A percentile compares a stretch with the other conserved stretches of the same genome.
Evolutionary conservation across 1,140 invertebrate genomes (phyloP).

Genomic region (Heliconius hermathena): DNA sequence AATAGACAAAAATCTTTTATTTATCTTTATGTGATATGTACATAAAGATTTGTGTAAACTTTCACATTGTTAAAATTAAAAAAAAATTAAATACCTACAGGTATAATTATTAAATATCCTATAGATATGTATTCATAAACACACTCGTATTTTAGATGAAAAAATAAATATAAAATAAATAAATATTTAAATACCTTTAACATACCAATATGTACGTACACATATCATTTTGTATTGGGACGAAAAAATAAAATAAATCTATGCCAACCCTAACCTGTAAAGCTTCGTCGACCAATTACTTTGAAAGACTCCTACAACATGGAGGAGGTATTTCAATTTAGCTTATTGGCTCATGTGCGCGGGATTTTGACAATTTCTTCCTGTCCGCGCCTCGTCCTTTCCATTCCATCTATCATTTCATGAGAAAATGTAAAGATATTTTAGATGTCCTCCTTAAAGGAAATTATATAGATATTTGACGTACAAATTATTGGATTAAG

Average conservation of each 20-base stretch:
- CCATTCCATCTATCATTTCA: slow-evolving; percentile 60
- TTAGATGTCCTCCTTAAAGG: slow-evolving; percentile 7
- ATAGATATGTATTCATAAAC: too few relatives aligned
- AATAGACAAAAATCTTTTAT: too few relatives aligned
- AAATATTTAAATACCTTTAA: background rate
- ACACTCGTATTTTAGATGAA: too few relatives aligned
- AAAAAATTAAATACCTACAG: too few relatives aligned
- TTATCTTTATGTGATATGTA: too few relatives aligned
- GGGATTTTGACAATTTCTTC: slow-evolving; percentile 74
- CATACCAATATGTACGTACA: background rate
- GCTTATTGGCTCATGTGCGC: slow-evolving; percentile 75
- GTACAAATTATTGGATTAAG: background rate
- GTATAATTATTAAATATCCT: too few relatives aligned
- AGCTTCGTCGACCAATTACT: slow-evolving; percentile 73
- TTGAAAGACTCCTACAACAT: slow-evolving; percentile 65
- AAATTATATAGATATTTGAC: slow-evolving; percentile 4
- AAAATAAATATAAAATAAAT: too few relatives aligned
- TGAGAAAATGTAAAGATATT: slow-evolving; percentile 35
- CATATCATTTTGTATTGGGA: background rate
- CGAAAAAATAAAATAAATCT: slow-evolving; percentile 21
- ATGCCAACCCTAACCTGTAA: slow-evolving; percentile 55
- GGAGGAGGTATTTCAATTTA: slow-evolving; percentile 73
- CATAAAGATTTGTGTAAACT: too few relatives aligned
- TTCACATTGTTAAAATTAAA: too few relatives aligned
- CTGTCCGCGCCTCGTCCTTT: slow-evolving; percentile 63